phyloP scores from a whole-genome alignment of 2,888 invertebrate genomes.

The Eremobia ochroleuca region DNA sequence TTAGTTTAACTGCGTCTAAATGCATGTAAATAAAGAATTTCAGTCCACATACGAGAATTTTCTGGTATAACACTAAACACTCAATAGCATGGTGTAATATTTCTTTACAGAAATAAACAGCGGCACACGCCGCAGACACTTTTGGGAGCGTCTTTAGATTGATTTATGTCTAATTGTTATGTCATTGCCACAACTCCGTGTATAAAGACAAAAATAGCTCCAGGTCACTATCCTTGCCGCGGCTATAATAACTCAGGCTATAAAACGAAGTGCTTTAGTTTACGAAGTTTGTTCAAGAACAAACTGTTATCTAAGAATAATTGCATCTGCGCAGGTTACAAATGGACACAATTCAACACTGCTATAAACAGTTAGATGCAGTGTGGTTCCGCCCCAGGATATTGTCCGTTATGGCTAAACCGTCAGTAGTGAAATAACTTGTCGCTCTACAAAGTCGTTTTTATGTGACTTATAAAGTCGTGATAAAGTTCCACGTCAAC shows the following conservation, averaged over 20 bases:
- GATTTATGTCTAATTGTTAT: conserved; percentile 62
- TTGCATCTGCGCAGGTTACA: conserved; percentile 75
- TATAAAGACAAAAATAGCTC: conserved; percentile 48
- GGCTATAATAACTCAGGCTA: conserved; percentile 37
- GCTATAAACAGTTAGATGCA: conserved; percentile 76
- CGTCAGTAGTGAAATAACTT: conserved; percentile 55
- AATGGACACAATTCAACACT: conserved; percentile 80
- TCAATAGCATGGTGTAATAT: conserved; percentile 24
- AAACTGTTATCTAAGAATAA: conserved; percentile 74
- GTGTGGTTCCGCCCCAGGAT: conserved; percentile 68
- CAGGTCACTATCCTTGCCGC: conserved; percentile 38
- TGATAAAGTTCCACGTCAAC: conserved; percentile 45
- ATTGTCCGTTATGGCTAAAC: conserved; percentile 53
- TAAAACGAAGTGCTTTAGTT: conserved; percentile 57
- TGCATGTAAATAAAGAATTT: conserved; percentile 20
- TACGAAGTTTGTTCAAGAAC: conserved; percentile 65
- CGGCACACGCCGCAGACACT: conserved; percentile 39
- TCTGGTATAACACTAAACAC: conserved; percentile 20
- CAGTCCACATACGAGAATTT: conserved; percentile 7
- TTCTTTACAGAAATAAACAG: conserved; percentile 44
- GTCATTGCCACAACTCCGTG: conserved; percentile 53
- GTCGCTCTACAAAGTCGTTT: conserved; percentile 47
- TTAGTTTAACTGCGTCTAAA: conserved; percentile 18
- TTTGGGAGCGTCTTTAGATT: conserved; percentile 50
- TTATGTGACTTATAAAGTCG: conserved; percentile 53